These are phyloP conservation scores for Sialia sialis DNA, from an alignment of 2,113 vertebrate genomes.

Conservation along the genomic window DNA sequence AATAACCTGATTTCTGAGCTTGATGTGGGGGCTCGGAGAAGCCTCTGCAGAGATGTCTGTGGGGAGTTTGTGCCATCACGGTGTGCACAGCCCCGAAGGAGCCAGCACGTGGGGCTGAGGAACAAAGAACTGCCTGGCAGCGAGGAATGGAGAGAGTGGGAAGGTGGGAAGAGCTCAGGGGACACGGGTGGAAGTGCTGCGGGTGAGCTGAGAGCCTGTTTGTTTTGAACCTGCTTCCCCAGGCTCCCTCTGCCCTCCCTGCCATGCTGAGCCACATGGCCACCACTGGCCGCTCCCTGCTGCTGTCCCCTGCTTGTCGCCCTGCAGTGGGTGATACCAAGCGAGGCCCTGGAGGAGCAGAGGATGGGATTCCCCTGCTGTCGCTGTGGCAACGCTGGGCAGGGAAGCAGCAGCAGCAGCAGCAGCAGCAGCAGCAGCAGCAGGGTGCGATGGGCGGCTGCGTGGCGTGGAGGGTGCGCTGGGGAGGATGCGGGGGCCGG, in stretches of 20 bases:
- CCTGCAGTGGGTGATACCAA: slow-evolving; percentile 12
- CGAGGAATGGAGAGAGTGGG: not conserved
- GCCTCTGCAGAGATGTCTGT: not conserved
- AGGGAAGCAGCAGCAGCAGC: not conserved
- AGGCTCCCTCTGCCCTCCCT: not conserved
- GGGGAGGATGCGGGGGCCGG: slow-evolving; percentile 33
- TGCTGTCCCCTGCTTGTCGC: not conserved
- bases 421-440: not conserved
- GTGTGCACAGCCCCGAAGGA: not conserved
- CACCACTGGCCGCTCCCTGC: not conserved
- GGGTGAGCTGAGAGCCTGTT: not conserved
- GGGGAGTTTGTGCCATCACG: not conserved
- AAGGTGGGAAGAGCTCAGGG: not conserved
- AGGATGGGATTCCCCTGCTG: slow-evolving; percentile 53
- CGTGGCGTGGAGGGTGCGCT: not conserved
- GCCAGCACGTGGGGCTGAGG: not conserved
- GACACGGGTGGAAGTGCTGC: not conserved
- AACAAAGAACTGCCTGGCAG: slow-evolving; percentile 9
- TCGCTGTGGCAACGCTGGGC: slow-evolving; percentile 37
- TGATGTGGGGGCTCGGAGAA: not conserved
- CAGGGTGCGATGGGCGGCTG: not conserved
- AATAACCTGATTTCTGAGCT: not conserved
- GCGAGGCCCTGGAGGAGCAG: not conserved
- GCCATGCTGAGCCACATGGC: not conserved
- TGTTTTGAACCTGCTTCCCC: not conserved